These are phyloP conservation scores for Sminthopsis crassicaudata DNA, from an alignment of 2,113 vertebrate genomes.

Conservation along the genomic window DNA sequence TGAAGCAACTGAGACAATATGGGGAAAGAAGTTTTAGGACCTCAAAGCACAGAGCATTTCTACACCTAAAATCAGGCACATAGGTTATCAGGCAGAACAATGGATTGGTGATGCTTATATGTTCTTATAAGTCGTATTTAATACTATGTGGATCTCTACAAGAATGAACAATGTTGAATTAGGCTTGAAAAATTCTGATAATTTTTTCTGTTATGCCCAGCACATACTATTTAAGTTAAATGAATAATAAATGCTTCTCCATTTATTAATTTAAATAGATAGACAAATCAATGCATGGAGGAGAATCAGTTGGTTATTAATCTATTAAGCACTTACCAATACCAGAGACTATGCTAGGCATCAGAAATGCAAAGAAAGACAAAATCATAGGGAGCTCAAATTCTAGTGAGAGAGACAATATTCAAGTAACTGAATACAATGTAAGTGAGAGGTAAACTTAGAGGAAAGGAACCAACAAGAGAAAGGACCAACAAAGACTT, in stretches of 20 bases:
- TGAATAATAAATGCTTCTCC: neutral
- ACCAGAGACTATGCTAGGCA: neutral
- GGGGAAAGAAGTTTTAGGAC: neutral
- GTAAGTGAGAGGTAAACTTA: neutral
- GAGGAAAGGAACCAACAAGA: neutral
- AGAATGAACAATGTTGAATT: neutral
- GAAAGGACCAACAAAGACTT: neutral
- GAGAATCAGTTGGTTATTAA: neutral
- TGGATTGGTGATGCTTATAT: neutral
- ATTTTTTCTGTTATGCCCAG: neutral
- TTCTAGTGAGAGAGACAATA: neutral
- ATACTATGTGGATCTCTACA: neutral
- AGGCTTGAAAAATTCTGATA: neutral
- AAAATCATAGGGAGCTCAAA: neutral
- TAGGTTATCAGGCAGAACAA: neutral
- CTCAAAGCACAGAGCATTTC: neutral
- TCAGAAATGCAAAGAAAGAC: neutral
- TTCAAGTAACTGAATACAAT: neutral
- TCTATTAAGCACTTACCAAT: neutral
- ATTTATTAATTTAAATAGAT: neutral
- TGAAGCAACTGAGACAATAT: neutral
- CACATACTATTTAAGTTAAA: neutral
- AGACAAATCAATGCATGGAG: neutral
- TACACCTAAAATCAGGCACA: neutral
- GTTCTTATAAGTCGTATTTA: neutral